These are phyloP conservation scores for Eonycteris spelaea DNA, from an alignment of 2,113 vertebrate species.

Conservation along the genomic window DNA sequence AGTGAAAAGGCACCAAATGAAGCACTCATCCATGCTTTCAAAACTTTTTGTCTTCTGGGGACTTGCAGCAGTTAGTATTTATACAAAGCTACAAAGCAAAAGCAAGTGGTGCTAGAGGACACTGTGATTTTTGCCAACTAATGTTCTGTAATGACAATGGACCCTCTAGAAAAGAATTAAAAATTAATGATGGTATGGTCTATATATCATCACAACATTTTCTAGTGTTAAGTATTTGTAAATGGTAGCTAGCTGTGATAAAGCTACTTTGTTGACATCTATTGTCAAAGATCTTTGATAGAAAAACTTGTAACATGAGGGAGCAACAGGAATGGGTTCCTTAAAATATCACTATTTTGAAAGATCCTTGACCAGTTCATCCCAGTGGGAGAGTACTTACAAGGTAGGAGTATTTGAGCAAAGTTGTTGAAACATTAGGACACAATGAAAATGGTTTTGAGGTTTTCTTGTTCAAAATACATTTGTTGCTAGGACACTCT, in stretches of 20 bases:
- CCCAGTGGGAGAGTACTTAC: not conserved
- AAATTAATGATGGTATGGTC: not conserved
- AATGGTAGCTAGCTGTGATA: not conserved
- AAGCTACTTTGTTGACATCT: not conserved
- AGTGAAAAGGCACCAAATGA: not conserved
- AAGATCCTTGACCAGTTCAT: not conserved
- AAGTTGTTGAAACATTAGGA: slow-evolving; percentile 16
- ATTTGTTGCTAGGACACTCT: slow-evolving; percentile 7
- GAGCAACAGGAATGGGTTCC: not conserved
- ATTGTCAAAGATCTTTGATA: not conserved
- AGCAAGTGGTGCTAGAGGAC: not conserved
- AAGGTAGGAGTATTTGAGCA: not conserved
- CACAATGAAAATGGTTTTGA: not conserved
- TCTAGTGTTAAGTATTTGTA: not conserved
- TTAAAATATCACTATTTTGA: not conserved
- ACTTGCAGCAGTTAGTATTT: not conserved
- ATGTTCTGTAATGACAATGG: not conserved
- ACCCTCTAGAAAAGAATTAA: not conserved
- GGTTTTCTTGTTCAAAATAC: slow-evolving; percentile 23
- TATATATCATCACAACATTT: not conserved
- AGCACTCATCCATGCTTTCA: not conserved
- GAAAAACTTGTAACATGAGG: not conserved
- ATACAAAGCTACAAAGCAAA: not conserved
- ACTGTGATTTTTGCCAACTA: not conserved
- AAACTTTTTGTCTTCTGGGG: not conserved